Evolutionary conservation across 2,888 invertebrate species (phyloP), one percentile per base, ranked within the genome.

Genomic region (Chloromyia formosa): DNA sequence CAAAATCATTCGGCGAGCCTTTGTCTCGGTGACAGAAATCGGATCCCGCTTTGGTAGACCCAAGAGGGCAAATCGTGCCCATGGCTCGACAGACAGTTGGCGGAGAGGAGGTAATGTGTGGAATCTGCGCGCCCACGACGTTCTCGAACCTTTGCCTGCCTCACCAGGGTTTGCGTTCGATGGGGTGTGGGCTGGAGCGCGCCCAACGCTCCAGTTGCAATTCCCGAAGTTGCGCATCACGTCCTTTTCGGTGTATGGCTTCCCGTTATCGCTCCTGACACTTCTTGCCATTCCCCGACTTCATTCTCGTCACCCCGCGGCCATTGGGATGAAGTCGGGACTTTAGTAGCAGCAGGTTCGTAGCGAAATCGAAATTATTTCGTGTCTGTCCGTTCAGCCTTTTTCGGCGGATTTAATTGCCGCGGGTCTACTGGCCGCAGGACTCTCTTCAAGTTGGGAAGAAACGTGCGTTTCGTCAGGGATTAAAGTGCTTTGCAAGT

Each of bases 81-180:
- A 35, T 35, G 23, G 18, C 18, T 42, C 1, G 9, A 16, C 54
- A 23, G 69, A 53, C 69, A 42, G 58, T 40, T 66, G 45, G 49
- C 27, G 7, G 3, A 7, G 7, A 54, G 18, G 18, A 22, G 71
- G 23, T 42, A 40, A 54, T 53, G 3, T 16, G 69, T 27, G 53
- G 20, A 54, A 35, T 58, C 54, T 16, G 71, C 14, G 56, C 71
- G 49, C 45, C 66, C 20, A 66, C 66, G 45, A 66, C 66, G 22
- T 66, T 14, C 18, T 9, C 7, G 40, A 71, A 71, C 71, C 71
- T 71, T 71, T 71, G 71, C 71, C 71, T 71, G 56, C 71, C 71
- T 71, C 71, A 71, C 71, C 22, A 66, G 71, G 56, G 27, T 71
- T 71, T 20, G 35, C 14, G 3, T 66, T 56, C 22, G 66, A 66